Base-by-base conservation (phyloP, 1,140 invertebrate species). In the Drosophila equinoxialis region DNA sequence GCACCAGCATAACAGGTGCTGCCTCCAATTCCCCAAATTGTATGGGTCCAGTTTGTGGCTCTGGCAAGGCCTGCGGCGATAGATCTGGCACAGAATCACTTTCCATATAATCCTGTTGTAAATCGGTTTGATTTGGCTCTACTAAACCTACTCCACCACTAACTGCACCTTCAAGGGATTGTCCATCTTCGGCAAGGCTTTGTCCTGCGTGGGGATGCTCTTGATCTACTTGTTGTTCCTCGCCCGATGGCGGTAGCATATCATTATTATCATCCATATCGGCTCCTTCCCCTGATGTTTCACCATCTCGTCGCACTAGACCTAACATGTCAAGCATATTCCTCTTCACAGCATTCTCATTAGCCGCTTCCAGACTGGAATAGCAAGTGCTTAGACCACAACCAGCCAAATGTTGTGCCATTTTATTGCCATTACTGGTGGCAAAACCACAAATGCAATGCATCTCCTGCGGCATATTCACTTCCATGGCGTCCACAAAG, bases 391-490 rank as follows among this genome's bases (percentile, higher is more conserved):
- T 94, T 63, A 94, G 93, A 17, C 94, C 93, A 72, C 95, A 95
- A 37, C 93, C 90, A 11, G 94, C 93, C 79, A 96, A 82, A 93
- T 96, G 95, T 41, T 93, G 93, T 5, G 95, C 94, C 93, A 95
- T 93, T 86, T 93, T 92, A 78, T 95, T 95, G 90, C 96, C 96
- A 78, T 96, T 94, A 45, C 90, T 90, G n/a, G 94, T 95, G 45
- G 91, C 92, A 90, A 95, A 96, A 8, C 95, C 96, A 91, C 96
- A 97, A 23, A 95, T 93, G 91, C 96, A 97, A 85, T 95, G 94
- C 93, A 97, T 93, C 81, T 93, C 92, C 69, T 93, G 93, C 30
- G 94, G 93, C 64, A 96, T 92, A 58, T 92, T 92, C 17, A 94
- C 75, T 87, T 93, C 77, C 90, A 94, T 80, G 91, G 92, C 62